A percentile compares a stretch with the other conserved stretches of the same genome.
Evolutionary conservation across 2,113 vertebrate species (phyloP).

Genomic region (Xiphophorus hellerii): DNA sequence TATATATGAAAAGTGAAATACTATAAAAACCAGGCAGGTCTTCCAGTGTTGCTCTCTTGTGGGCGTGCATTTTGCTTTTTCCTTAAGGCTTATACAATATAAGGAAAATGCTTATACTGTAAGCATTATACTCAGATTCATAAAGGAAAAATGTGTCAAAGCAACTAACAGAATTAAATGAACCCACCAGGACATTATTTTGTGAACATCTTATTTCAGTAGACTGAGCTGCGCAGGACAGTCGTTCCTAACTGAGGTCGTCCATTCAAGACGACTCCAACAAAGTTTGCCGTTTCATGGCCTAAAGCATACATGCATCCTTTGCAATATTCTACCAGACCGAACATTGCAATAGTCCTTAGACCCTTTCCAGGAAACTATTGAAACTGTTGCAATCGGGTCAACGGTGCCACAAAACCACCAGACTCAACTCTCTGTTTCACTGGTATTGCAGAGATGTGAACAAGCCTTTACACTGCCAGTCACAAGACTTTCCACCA

Average conservation of each 20-base stretch:
- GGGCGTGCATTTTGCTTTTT: constrained; percentile 88
- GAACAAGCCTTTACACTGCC: no score
- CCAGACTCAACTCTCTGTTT: no score
- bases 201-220: constrained; percentile 87
- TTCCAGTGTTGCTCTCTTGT: constrained; percentile 86
- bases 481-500: no score
- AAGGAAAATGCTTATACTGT: no score
- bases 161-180: constrained; percentile 97
- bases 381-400: no score
- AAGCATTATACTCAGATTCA: constrained; percentile 92
- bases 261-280: constrained; percentile 74
- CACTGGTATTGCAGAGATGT: no score
- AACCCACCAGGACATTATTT: constrained; percentile 92
- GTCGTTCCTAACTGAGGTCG: constrained; percentile 94
- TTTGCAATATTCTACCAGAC: no score
- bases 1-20: no score
- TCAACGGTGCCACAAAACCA: no score
- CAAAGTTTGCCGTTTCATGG: constrained; percentile 42
- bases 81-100: constrained; percentile 86
- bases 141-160: constrained; percentile 99
- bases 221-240: constrained; percentile 93
- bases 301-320: no score
- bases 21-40: constrained; percentile 71
- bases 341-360: no score
- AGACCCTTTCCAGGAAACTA: no score